Base-by-base conservation (phyloP, 2,797 vertebrate species). In the Coendou prehensilis region DNA sequence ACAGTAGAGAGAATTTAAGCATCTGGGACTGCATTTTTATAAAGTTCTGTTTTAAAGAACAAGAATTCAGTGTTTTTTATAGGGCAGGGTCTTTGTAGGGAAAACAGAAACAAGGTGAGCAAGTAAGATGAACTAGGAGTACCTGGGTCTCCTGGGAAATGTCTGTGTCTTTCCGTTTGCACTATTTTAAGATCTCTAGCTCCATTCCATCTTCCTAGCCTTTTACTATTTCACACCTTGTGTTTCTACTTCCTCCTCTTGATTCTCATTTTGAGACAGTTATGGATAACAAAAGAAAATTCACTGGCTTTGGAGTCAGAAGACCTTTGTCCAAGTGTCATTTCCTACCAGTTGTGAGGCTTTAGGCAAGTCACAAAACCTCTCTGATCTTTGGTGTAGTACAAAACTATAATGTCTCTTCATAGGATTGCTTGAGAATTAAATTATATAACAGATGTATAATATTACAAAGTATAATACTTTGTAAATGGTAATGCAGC, bases 321-420 rank as follows among this genome's bases (percentile, higher is more conserved):
- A 45, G 81, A 28, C 47, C 30, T 75, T 37, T 47, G 50, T 90
- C 94, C 47, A 28, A 57, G 50, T 54, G 22, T 56, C 10, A 33
- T 50, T 69, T 94, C 10, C 47, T 52, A 37, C 45, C 22, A 41
- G 33, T 80, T 80, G 15, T 37, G 54, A 85, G 64, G 22, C 57
- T 18, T 82, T 82, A 71, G 63, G 61, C 82, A 94, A 84, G 57
- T 89, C 75, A 64, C 30, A 76, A 87, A 83, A 67, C 54, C 69
- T 96, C 67, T 90, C 57, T 81, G 57, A 78, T 54, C 88, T 75
- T 85, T 76, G 23, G 6, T 20, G 26, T 45, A 26, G 64, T 64
- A 88, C 23, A n/a, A 59, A 20, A n/a, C 15, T 61, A 64, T 37
- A 52, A 47, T 37, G 57, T 83, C 37, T 91, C 6, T 8, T 82